phyloP scores from a whole-genome alignment of 1,140 invertebrate species.

The Capitella teleta region DNA sequence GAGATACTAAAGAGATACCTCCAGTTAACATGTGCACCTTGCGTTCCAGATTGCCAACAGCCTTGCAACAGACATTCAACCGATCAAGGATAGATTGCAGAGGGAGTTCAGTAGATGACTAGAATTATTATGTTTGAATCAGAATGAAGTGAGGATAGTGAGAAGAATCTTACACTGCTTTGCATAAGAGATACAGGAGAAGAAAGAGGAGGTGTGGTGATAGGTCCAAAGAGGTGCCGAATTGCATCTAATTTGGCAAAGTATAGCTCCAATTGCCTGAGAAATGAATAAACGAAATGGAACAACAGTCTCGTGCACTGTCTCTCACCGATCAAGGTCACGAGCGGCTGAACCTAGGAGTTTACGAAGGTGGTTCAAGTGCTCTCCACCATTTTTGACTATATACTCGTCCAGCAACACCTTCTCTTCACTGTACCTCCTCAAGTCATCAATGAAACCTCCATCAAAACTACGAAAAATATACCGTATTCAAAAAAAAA shows the following conservation, averaged over 20 bases:
- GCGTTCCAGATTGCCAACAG: too few relatives aligned
- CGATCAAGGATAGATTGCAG: too few relatives aligned
- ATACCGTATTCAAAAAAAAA: not conserved
- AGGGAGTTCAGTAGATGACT: too few relatives aligned
- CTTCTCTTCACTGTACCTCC: slow-evolving; percentile 24
- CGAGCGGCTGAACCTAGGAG: slow-evolving; percentile 21
- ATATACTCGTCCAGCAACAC: slow-evolving; percentile 20
- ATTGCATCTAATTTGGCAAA: slow-evolving; percentile 22
- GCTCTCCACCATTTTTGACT: slow-evolving; percentile 12
- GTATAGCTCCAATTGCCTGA: slow-evolving; percentile 17
- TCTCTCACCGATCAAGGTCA: slow-evolving; percentile 21
- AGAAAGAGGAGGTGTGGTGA: slow-evolving; percentile 9
- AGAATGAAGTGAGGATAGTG: too few relatives aligned
- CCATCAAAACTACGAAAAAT: slow-evolving; percentile 14
- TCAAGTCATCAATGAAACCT: slow-evolving; percentile 23
- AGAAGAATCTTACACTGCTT: too few relatives aligned
- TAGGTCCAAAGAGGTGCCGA: slow-evolving; percentile 18
- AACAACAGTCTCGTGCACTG: not conserved
- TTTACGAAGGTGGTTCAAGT: slow-evolving; percentile 21
- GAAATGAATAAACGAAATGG: not conserved
- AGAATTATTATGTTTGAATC: too few relatives aligned
- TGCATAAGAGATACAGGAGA: too few relatives aligned
- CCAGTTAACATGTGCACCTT: too few relatives aligned
- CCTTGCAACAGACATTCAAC: too few relatives aligned
- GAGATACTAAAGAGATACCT: too few relatives aligned